Conservation (phyloP, 2,797 vertebrate genomes). For the Danionella dracula region DNA sequence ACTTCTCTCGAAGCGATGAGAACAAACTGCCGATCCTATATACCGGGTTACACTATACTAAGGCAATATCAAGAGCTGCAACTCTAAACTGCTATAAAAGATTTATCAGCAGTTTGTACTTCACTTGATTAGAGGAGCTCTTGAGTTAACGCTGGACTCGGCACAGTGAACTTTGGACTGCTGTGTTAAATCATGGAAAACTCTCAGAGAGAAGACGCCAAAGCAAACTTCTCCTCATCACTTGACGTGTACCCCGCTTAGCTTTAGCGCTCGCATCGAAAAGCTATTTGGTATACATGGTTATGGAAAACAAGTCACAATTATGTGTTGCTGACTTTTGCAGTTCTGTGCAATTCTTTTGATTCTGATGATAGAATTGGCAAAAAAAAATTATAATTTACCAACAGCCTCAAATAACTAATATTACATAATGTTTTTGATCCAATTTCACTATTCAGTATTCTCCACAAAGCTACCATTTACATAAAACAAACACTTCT, state of each 20-base stretch:
- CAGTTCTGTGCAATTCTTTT: too few species aligned
- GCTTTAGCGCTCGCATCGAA: too few species aligned
- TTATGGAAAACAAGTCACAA: too few species aligned
- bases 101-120: slow-evolving; percentile 43
- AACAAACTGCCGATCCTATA: slow-evolving; percentile 29
- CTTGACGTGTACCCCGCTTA: background rate
- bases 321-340: too few species aligned
- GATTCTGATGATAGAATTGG: too few species aligned
- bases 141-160: slow-evolving; percentile 35
- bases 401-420: too few species aligned
- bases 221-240: background rate
- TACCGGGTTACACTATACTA: slow-evolving; percentile 29
- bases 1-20: slow-evolving; percentile 22
- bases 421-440: too few species aligned
- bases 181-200: slow-evolving; percentile 13
- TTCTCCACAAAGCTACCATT: too few species aligned
- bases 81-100: slow-evolving; percentile 45
- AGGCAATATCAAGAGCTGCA: slow-evolving; percentile 35
- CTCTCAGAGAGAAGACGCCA: background rate
- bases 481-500: too few species aligned
- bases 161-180: slow-evolving; percentile 19
- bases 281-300: too few species aligned
- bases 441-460: too few species aligned
- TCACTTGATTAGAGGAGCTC: slow-evolving; percentile 35
- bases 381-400: too few species aligned